Evolutionary conservation across 2,888 invertebrate species (phyloP).

Genomic region (Neelides folsomi): DNA sequence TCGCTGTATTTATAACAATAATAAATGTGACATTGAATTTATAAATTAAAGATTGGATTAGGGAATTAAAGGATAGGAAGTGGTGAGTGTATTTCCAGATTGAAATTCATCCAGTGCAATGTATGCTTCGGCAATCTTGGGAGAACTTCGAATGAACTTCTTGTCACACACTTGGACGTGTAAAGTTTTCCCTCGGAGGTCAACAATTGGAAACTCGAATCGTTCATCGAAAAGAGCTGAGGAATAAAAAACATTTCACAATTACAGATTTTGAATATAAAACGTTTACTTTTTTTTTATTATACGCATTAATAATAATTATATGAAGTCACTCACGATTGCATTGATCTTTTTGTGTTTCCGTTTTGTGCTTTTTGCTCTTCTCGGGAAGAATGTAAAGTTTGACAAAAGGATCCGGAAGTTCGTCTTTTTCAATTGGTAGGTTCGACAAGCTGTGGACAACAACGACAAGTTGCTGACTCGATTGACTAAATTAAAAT

Average conservation of each 20-base stretch:
- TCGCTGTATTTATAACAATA: too few species aligned
- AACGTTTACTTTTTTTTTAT: too few species aligned
- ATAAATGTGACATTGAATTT: too few species aligned
- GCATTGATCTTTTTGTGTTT: constrained; percentile 37
- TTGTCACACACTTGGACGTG: constrained; percentile 32
- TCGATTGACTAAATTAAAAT: constrained; percentile 33
- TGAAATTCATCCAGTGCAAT: constrained; percentile 30
- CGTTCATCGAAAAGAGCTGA: constrained; percentile 23
- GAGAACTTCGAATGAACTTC: constrained; percentile 30
- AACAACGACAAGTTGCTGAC: constrained; percentile 67
- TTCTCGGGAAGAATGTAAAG: constrained; percentile 71
- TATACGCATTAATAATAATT: too few species aligned
- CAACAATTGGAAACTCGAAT: constrained; percentile 32
- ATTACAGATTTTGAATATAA: too few species aligned
- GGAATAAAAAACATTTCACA: too few species aligned
- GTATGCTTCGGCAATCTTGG: constrained; percentile 25
- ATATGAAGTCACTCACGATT: constrained; percentile 11
- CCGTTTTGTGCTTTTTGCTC: constrained; percentile 73
- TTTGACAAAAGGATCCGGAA: constrained; percentile 83
- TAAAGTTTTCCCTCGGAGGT: constrained; percentile 29
- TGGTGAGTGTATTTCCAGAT: constrained; percentile 30
- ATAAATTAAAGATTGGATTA: constrained; percentile 5
- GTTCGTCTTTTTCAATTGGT: constrained; percentile 61
- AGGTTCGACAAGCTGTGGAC: constrained; percentile 83
- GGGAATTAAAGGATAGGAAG: constrained; percentile 26